These are phyloP conservation scores for Erythrocebus patas DNA, from an alignment of 2,113 vertebrate species.

Conservation along the genomic window DNA sequence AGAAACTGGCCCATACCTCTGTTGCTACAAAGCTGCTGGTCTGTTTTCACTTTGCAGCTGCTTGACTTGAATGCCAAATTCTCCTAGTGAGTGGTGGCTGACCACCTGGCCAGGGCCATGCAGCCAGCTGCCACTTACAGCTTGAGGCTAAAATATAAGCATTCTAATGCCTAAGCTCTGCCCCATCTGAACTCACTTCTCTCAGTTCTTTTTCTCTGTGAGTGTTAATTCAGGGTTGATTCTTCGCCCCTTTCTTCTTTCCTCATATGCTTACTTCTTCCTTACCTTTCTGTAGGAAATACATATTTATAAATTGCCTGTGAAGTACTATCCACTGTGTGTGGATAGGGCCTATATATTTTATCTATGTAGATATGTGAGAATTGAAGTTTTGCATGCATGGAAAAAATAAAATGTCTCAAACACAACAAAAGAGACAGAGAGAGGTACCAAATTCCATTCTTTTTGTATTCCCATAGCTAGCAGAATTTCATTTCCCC, in stretches of 20 bases:
- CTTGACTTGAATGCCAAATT: conserved; percentile 57
- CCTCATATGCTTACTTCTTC: neutral
- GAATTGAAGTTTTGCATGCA: neutral
- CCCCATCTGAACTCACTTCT: neutral
- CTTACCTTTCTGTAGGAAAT: neutral
- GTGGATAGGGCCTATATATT: neutral
- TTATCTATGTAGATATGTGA: neutral
- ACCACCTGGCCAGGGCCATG: conserved; percentile 44
- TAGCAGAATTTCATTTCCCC: conserved; percentile 54
- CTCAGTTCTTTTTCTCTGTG: neutral
- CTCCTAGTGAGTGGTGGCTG: accelerated
- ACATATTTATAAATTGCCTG: neutral
- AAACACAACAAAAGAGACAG: neutral
- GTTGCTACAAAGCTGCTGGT: conserved; percentile 55
- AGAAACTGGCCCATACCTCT: conserved; percentile 45
- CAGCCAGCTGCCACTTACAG: neutral
- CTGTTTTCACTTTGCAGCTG: conserved; percentile 68
- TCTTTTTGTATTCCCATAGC: neutral
- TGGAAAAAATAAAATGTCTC: neutral
- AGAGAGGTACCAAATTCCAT: neutral
- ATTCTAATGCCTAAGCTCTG: neutral
- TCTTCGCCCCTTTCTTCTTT: neutral
- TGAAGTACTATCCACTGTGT: neutral
- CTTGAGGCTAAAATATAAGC: neutral
- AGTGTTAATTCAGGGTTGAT: neutral